phyloP scores from a whole-genome alignment of 2,797 vertebrate species.

The Falco concolor region DNA sequence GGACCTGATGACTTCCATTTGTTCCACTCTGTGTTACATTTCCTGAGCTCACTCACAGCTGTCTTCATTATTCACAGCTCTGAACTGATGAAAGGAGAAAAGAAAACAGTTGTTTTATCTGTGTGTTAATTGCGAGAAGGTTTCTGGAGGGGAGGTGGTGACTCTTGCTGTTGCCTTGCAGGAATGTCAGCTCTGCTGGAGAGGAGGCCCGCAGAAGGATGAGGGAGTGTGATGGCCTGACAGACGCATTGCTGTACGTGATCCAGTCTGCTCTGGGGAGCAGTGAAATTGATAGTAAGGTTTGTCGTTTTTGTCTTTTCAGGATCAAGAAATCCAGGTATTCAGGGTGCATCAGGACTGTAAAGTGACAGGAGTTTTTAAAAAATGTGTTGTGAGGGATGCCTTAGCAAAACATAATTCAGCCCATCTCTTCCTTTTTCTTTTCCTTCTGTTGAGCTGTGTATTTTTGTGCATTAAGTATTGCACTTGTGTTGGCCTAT shows the following conservation, averaged over 20 bases:
- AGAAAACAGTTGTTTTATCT: neutral
- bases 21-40: neutral
- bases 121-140: neutral
- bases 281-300: slow-evolving; percentile 99
- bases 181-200: slow-evolving; percentile 97
- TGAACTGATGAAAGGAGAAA: neutral
- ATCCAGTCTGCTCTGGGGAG: slow-evolving; percentile 96
- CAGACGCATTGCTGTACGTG: slow-evolving; percentile 93
- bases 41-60: neutral
- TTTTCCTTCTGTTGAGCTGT: neutral
- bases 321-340: neutral
- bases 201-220: slow-evolving; percentile 96
- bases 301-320: slow-evolving; percentile 68
- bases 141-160: neutral
- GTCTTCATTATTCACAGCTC: slow-evolving; percentile 21
- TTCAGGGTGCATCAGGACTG: neutral
- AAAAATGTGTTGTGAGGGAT: neutral
- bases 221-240: slow-evolving; percentile 96
- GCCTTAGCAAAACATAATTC: neutral
- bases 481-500: neutral
- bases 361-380: neutral
- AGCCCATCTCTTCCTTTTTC: neutral
- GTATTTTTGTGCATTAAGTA: neutral
- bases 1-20: neutral
- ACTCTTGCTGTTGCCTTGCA: slow-evolving; percentile 68